These are phyloP conservation scores for Oreotrochilus melanogaster DNA, from an alignment of 2,113 vertebrate species.

Conservation along the genomic window DNA sequence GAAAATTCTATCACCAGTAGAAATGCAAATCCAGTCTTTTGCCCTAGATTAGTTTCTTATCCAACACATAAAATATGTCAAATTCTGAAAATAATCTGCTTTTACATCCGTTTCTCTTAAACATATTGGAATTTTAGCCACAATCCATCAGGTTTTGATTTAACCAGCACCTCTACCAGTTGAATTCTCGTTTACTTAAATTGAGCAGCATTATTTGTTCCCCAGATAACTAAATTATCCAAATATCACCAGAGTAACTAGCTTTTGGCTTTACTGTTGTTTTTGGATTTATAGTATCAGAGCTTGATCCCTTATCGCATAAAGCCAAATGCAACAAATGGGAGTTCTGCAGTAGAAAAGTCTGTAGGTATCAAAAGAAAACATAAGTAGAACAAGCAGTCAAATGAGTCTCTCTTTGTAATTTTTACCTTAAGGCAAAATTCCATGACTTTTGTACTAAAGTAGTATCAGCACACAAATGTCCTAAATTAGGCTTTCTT, in stretches of 20 bases:
- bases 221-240: neutral
- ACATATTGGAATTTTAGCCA: neutral
- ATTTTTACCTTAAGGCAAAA: conserved; percentile 34
- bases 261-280: neutral
- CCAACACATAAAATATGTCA: neutral
- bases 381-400: conserved; percentile 24
- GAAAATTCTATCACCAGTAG: neutral
- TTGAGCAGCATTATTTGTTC: neutral
- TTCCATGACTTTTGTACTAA: neutral
- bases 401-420: neutral
- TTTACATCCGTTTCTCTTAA: neutral
- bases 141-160: neutral
- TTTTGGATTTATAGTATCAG: neutral
- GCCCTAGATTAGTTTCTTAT: neutral
- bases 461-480: neutral
- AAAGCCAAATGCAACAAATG: neutral
- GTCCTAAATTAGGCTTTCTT: neutral
- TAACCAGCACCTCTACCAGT: neutral
- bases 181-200: neutral
- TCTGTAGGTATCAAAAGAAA: conserved; percentile 10
- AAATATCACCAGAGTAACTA: neutral
- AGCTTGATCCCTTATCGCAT: neutral
- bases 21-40: neutral
- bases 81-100: neutral
- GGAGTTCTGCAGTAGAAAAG: neutral